Percentiles rank a stretch among this genome's conserved stretches.
These are phyloP conservation scores for Polylopha cassiicola DNA, from an alignment of 2,888 invertebrate genomes.

Conservation along the genomic window DNA sequence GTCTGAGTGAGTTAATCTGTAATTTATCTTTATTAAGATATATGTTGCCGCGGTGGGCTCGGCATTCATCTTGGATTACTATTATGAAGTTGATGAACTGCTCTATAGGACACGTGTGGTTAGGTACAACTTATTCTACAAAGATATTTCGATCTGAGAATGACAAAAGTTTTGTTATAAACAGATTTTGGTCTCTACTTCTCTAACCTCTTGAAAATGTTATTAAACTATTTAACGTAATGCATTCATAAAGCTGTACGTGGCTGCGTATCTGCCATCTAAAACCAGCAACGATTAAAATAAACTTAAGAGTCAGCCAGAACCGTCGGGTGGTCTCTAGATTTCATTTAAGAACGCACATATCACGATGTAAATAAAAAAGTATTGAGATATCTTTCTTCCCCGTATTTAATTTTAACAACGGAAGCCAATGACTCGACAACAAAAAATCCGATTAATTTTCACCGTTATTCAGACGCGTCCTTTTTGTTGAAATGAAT, in stretches of 20 bases:
- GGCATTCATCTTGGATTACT: constrained; percentile 43
- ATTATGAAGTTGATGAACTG: no score
- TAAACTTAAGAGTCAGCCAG: constrained; percentile 32
- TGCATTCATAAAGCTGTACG: constrained; percentile 10
- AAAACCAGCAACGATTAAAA: constrained; percentile 22
- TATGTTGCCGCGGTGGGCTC: constrained; percentile 37
- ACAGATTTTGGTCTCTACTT: constrained; percentile 10
- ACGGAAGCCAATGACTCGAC: constrained; percentile 72
- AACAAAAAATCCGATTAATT: constrained; percentile 67
- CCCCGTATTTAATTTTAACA: constrained; percentile 63
- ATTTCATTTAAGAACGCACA: constrained; percentile 35
- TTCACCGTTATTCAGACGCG: constrained; percentile 48
- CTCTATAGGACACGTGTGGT: no score
- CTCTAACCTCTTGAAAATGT: constrained; percentile 7
- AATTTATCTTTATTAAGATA: constrained; percentile 59
- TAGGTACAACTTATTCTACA: no score
- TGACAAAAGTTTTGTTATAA: no score
- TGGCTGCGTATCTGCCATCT: constrained; percentile 17
- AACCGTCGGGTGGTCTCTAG: constrained; percentile 44
- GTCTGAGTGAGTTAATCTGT: constrained; percentile 39
- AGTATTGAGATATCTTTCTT: constrained; percentile 57
- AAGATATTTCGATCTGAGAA: no score
- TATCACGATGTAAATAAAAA: constrained; percentile 42
- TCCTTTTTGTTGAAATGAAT: constrained; percentile 52
- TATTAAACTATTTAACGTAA: constrained; percentile 3